Percentiles rank a stretch among this genome's conserved stretches.
phyloP scores from a whole-genome alignment of 2,113 vertebrate species.

The Microtus oregoni region DNA sequence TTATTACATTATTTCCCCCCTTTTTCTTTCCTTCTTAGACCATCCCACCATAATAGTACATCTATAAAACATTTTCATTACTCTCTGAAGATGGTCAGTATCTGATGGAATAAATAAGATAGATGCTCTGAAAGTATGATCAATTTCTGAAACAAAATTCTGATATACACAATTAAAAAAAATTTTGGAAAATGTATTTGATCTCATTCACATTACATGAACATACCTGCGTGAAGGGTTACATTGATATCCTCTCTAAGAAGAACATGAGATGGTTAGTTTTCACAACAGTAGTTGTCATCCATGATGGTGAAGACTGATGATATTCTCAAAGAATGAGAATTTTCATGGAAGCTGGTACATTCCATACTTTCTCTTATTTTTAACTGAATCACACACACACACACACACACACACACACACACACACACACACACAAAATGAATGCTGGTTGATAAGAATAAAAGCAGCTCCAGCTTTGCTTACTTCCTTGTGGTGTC shows the following conservation, averaged over 20 bases:
- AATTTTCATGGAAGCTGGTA: background rate
- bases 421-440: too few relatives aligned
- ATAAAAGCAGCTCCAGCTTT: background rate
- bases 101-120: too few relatives aligned
- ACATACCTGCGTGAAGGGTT: background rate
- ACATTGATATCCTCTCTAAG: constrained; percentile 1
- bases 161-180: background rate
- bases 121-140: background rate
- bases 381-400: background rate
- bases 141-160: background rate
- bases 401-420: too few relatives aligned
- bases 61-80: too few relatives aligned
- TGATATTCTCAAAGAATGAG: constrained; percentile 13
- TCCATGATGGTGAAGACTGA: background rate
- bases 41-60: too few relatives aligned
- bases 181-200: background rate
- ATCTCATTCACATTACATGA: background rate
- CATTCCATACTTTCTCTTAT: background rate
- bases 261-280: constrained; percentile 31
- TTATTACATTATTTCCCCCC: too few relatives aligned
- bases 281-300: constrained; percentile 51
- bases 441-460: background rate
- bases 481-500: background rate
- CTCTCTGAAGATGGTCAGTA: too few relatives aligned
- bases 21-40: too few relatives aligned